phyloP scores from a whole-genome alignment of 2,888 invertebrate genomes.

The Argyresthia goedartella region DNA sequence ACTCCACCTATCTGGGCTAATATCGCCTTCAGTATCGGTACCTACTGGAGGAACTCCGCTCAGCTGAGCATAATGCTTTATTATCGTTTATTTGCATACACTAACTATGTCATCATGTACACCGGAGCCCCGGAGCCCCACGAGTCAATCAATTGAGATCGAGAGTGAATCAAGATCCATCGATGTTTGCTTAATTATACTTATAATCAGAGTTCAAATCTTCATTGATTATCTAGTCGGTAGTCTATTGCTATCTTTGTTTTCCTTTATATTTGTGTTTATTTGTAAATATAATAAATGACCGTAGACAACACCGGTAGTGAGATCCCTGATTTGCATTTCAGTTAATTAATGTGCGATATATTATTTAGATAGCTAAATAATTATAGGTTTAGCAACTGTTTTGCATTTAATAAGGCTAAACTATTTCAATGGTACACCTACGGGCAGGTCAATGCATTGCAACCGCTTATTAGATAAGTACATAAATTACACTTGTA shows the following conservation, averaged over 20 bases:
- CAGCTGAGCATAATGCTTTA: constrained; percentile 14
- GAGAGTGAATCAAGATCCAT: constrained; percentile 44
- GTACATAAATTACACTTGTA: no score
- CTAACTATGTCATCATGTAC: constrained; percentile 61
- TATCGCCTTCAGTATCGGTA: no score
- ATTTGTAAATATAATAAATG: no score
- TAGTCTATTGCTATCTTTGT: background rate
- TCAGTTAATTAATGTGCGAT: background rate
- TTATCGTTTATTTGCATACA: constrained; percentile 44
- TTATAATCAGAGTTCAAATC: background rate
- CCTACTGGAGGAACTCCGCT: constrained; percentile 3
- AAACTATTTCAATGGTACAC: no score
- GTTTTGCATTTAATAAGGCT: no score
- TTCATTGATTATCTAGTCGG: background rate
- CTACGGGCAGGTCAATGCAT: no score
- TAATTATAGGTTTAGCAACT: no score
- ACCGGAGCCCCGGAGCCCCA: constrained; percentile 20
- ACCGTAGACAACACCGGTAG: no score
- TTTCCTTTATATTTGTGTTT: background rate
- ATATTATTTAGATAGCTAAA: background rate
- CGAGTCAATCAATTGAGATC: constrained; percentile 35
- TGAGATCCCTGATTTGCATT: background rate
- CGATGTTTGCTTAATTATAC: constrained; percentile 6
- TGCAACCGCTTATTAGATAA: no score
- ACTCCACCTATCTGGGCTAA: no score